These are phyloP conservation scores for Ischnus inquisitorius DNA, from an alignment of 2,888 invertebrate genomes.

Conservation along the genomic window DNA sequence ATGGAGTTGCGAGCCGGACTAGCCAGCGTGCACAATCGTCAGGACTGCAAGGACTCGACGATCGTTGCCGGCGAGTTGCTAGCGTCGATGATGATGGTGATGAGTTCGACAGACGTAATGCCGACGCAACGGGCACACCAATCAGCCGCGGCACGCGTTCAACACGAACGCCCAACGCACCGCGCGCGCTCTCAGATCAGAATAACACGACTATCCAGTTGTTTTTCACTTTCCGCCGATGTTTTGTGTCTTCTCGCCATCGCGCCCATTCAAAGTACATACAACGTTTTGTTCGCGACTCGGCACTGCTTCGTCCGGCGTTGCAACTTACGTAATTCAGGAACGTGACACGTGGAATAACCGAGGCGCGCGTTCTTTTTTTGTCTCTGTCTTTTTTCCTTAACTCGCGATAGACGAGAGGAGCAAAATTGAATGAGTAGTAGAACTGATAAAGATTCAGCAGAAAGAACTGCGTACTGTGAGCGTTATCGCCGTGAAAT, in stretches of 20 bases:
- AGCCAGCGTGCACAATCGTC: neutral
- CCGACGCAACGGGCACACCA: conserved; percentile 35
- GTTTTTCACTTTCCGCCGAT: conserved; percentile 40
- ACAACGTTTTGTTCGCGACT: conserved; percentile 21
- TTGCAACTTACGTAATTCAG: conserved; percentile 64
- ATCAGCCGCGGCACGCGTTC: conserved; percentile 3
- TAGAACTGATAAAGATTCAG: conserved; percentile 49
- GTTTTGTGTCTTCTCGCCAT: conserved; percentile 37
- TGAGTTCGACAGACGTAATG: conserved; percentile 49
- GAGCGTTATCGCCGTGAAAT: conserved; percentile 3
- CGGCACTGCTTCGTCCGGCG: conserved; percentile 40
- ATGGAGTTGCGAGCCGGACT: neutral
- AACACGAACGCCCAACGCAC: neutral
- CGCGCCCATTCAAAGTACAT: conserved; percentile 19
- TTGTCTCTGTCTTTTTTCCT: neutral
- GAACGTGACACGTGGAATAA: conserved; percentile 70
- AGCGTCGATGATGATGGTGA: conserved; percentile 30
- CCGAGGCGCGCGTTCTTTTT: conserved; percentile 36
- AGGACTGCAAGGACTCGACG: conserved; percentile 42
- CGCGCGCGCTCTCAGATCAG: conserved; percentile 18
- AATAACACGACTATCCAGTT: conserved; percentile 14
- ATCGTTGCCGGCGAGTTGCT: neutral
- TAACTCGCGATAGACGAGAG: conserved; percentile 24
- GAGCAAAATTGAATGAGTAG: conserved; percentile 24
- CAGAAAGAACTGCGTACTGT: neutral